Base-by-base conservation (phyloP, 2,797 vertebrate genomes). In the Prionace glauca region DNA sequence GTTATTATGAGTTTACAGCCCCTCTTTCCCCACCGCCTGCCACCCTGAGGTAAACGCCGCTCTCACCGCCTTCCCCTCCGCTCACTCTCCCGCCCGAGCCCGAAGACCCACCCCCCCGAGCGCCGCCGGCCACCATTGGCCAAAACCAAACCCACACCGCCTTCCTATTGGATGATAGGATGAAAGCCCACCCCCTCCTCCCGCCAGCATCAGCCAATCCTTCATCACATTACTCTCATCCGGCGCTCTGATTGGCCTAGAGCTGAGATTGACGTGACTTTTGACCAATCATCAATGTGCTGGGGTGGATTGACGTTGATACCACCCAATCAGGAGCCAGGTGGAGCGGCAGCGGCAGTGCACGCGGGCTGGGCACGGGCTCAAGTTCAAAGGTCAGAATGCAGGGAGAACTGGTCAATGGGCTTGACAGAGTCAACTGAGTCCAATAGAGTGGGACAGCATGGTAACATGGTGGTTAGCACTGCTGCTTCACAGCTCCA, bases 211-310 rank as follows among this genome's bases (percentile, higher is more conserved):
- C 29, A 77, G 10, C 29, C 74, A 79, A 16, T 36, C 32, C 12
- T 1, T 12, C 0, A n/a, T n/a, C 32, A 14, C 0, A 8, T 10
- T 9, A 7, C 20, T 7, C 72, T 9, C 0, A 74, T 0, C 0
- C 7, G 32, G 1, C 56, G 1, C 26, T 0, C 26, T 32, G 29
- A 90, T 90, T 90, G 56, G 56, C 2, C 60, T 0, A n/a, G 3
- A 90, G 16, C 87, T 24, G 24, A 3, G 3, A 62, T 90, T 62
- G 87, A 90, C 87, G 12, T 62, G 3, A 22, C 20, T 1, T 86
- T 22, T 0, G 22, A 22, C 84, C 20, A 50, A 72, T 72, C 1
- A 72, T 0, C 71, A 36, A 9, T 7, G 11, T 1, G 0, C 14
- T 16, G 2, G 16, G 32, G 32, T 1, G 0, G 74, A n/a, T 79